Evolutionary conservation across 2,113 vertebrate species (phyloP).

Genomic region (Cebidichthys violaceus): DNA sequence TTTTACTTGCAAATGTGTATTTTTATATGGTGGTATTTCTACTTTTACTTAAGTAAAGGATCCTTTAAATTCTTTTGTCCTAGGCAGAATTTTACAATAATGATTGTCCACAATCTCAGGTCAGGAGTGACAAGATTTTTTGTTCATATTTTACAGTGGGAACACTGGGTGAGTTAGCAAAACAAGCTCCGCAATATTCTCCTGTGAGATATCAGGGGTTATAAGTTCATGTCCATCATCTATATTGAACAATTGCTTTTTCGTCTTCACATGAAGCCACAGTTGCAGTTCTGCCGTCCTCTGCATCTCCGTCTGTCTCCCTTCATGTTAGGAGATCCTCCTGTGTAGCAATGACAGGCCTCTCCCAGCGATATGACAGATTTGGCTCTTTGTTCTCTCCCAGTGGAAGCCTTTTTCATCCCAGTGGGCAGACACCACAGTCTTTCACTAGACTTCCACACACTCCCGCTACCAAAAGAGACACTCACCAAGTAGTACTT

Average conservation of each 20-base stretch:
- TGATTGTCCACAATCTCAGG: background rate
- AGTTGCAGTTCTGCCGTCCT: conserved; percentile 44
- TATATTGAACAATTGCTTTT: conserved; percentile 28
- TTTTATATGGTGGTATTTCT: background rate
- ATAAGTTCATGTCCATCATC: conserved; percentile 26
- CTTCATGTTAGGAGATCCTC: conserved; percentile 66
- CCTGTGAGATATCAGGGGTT: conserved; percentile 6
- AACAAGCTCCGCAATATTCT: background rate
- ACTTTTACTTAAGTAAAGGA: background rate
- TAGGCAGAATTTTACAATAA: background rate
- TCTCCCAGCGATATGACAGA: conserved; percentile 68
- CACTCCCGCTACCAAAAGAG: conserved; percentile 25
- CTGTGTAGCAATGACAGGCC: conserved; percentile 69
- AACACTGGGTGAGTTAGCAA: background rate
- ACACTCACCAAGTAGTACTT: conserved; percentile 66
- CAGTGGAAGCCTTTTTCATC: conserved; percentile 62
- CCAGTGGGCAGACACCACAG: conserved; percentile 57
- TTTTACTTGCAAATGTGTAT: background rate
- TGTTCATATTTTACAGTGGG: background rate
- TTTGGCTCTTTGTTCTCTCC: conserved; percentile 77
- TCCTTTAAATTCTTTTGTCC: background rate
- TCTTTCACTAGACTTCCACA: conserved; percentile 47
- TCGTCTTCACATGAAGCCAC: conserved; percentile 45
- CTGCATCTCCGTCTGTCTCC: conserved; percentile 46
- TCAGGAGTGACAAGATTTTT: conserved; percentile 4